These are phyloP conservation scores for Cardinalis cardinalis DNA, from an alignment of 2,113 vertebrate species.

Conservation along the genomic window DNA sequence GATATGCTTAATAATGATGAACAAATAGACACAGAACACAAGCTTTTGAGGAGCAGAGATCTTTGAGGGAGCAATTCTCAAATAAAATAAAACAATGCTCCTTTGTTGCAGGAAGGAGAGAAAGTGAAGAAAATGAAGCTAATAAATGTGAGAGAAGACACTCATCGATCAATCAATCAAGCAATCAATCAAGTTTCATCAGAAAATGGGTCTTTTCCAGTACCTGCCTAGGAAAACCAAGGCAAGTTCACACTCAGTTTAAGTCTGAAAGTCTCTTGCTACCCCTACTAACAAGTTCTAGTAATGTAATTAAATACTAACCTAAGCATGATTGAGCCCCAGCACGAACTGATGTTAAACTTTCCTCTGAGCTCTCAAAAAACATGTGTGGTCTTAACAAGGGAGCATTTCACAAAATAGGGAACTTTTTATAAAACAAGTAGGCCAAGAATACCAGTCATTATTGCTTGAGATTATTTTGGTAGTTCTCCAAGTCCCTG, in stretches of 20 bases:
- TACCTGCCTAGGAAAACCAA: background rate
- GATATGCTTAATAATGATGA: background rate
- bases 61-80: background rate
- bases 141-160: background rate
- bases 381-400: background rate
- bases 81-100: background rate
- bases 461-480: background rate
- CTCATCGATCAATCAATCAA: background rate
- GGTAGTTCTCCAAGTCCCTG: background rate
- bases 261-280: background rate
- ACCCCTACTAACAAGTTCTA: background rate
- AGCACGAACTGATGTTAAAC: background rate
- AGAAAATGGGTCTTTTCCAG: background rate
- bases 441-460: background rate
- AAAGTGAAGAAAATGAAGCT: background rate
- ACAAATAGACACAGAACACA: background rate
- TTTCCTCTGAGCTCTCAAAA: background rate
- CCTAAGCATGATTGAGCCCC: background rate
- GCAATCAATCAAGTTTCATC: background rate
- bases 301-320: background rate
- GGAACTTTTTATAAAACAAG: background rate
- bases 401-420: background rate
- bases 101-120: background rate
- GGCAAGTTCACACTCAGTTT: background rate
- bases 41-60: background rate